Base-by-base conservation (phyloP, 2,888 invertebrate species). In the Yponomeuta cagnagella region DNA sequence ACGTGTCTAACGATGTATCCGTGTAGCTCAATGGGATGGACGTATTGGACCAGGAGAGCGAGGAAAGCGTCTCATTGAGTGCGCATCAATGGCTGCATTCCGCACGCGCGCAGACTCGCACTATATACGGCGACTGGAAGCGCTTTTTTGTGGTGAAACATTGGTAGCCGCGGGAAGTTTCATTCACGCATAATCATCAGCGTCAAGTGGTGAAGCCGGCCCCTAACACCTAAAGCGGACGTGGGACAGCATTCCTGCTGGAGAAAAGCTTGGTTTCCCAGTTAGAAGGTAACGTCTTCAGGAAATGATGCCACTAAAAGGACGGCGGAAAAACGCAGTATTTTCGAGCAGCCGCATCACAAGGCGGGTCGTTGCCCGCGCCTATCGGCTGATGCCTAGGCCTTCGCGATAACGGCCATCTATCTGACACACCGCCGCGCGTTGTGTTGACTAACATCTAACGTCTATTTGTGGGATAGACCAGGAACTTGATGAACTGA, bases 81-180 rank as follows among this genome's bases (percentile, higher is more conserved):
- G 9, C 48, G 65, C 67, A 37, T 67, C 67, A 67, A 67, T 37
- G 67, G 67, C 31, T 6, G 43, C 67, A 67, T 67, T 67, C 67
- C 67, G 12, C 31, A n/a, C 67, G 67, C 67, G 67, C 37, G 67
- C 67, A 67, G 67, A 67, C 67, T 33, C 37, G 67, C 65, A 2
- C 30, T 65, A 33, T 65, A 65, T 64, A 64, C 64, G 64, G 64
- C 52, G 52, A 58, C 15, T 58, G 52, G 52, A 58, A 58, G 52
- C 52, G 52, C 52, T 15, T 58, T 58, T 58, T 58, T 58, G 52
- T 58, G 52, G 52, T 4, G 64, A 23, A 23, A 31, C 30, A 3
- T 31, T 23, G 64, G n/a, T 23, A 23, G n/a, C 64, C 64, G 31
- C 23, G 5, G 52, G 15, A 58, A 12, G 52, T 15, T 43, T 43